phyloP scores from a whole-genome alignment of 1,140 invertebrate genomes.

The Mycetomoellerius zeteki region DNA sequence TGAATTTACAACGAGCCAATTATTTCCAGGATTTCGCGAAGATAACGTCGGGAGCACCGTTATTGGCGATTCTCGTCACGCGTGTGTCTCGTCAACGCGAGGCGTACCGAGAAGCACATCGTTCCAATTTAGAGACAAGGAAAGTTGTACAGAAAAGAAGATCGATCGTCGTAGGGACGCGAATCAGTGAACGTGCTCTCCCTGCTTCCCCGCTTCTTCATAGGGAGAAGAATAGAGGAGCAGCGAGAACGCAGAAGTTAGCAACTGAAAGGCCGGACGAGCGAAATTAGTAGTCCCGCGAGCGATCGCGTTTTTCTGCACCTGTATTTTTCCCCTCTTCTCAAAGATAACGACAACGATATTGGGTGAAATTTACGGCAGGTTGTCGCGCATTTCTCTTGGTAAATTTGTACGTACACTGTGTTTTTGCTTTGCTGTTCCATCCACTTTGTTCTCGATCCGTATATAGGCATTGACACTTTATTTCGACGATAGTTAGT shows the following conservation, averaged over 20 bases:
- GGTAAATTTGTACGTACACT: neutral
- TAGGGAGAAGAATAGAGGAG: slow-evolving; percentile 40
- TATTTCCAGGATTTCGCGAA: slow-evolving; percentile 49
- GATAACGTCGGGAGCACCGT: neutral
- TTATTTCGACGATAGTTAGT: neutral
- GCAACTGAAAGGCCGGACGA: slow-evolving; percentile 27
- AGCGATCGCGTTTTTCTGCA: slow-evolving; percentile 39
- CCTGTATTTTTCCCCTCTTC: neutral
- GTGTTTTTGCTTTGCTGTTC: neutral
- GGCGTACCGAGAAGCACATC: slow-evolving; percentile 27
- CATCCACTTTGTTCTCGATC: neutral
- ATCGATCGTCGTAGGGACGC: slow-evolving; percentile 13
- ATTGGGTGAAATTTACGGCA: slow-evolving; percentile 35
- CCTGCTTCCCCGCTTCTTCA: neutral
- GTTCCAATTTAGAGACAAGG: slow-evolving; percentile 68
- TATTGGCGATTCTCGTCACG: slow-evolving; percentile 64
- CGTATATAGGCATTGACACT: neutral
- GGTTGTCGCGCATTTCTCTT: neutral
- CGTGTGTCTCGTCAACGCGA: slow-evolving; percentile 43
- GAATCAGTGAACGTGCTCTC: neutral
- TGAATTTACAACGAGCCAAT: slow-evolving; percentile 66
- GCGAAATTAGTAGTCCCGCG: slow-evolving; percentile 46
- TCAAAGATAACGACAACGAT: slow-evolving; percentile 1
- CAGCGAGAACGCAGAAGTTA: slow-evolving; percentile 57
- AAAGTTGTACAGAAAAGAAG: slow-evolving; percentile 33